These are phyloP conservation scores for Chymomyza fuscimana DNA, from an alignment of 2,888 invertebrate genomes.

Conservation along the genomic window DNA sequence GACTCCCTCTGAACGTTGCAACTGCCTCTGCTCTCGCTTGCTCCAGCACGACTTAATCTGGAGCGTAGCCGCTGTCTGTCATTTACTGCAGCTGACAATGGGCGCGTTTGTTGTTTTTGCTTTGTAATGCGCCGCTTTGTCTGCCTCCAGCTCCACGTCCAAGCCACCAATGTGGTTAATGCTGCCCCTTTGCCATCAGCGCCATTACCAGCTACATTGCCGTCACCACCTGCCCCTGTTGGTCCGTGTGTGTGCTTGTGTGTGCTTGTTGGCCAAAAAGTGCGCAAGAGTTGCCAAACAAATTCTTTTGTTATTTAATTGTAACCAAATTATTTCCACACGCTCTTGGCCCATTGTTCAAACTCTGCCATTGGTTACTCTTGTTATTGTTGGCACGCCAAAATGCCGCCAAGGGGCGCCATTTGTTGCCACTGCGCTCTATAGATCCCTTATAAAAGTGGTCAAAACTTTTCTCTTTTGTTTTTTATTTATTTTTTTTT, in stretches of 20 bases:
- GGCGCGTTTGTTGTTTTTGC: slow-evolving; percentile 22
- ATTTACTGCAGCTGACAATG: slow-evolving; percentile 41
- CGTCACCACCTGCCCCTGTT: neutral
- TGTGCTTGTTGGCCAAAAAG: slow-evolving; percentile 66
- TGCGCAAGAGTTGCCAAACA: slow-evolving; percentile 75
- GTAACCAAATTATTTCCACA: slow-evolving; percentile 76
- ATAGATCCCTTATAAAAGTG: neutral
- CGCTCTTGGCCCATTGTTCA: slow-evolving; percentile 52
- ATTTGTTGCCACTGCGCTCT: slow-evolving; percentile 16
- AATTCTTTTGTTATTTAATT: slow-evolving; percentile 75
- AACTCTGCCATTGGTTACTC: neutral
- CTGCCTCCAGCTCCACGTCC: slow-evolving; percentile 18
- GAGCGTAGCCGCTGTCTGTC: slow-evolving; percentile 44
- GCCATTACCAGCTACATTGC: neutral
- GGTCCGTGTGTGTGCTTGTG: slow-evolving; percentile 24
- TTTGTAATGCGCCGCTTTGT: slow-evolving; percentile 50
- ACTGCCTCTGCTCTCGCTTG: neutral
- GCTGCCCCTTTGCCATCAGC: slow-evolving; percentile 13
- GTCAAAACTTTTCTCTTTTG: slow-evolving; percentile 6
- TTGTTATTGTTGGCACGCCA: slow-evolving; percentile 22
- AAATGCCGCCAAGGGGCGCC: slow-evolving; percentile 36
- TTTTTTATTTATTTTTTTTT: neutral
- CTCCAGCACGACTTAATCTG: slow-evolving; percentile 57
- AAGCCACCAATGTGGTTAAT: neutral
- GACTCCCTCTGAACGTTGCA: neutral